Evolutionary conservation across 2,797 vertebrate genomes (phyloP).

Genomic region (Dipus sagitta): DNA sequence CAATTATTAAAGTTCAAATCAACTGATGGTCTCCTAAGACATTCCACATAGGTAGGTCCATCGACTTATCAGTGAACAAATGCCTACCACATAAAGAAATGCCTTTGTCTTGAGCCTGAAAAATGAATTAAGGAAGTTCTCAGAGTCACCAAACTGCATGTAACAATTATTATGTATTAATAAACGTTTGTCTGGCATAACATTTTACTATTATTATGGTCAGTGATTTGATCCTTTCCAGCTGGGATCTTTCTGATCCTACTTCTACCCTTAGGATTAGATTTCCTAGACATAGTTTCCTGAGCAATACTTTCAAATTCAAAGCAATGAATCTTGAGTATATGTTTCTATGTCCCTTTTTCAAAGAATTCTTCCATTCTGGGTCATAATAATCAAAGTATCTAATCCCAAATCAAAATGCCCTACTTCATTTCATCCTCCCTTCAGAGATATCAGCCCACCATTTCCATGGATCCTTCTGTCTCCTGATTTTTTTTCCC

Average conservation of each 20-base stretch:
- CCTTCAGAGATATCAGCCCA: background rate
- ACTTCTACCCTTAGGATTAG: background rate
- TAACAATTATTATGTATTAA: background rate
- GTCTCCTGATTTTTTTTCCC: background rate
- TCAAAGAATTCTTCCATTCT: background rate
- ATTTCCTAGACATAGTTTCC: background rate
- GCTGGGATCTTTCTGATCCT: background rate
- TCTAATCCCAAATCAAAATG: too few relatives aligned
- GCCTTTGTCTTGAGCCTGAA: background rate
- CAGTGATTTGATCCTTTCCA: background rate
- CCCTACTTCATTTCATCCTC: background rate
- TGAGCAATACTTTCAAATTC: background rate
- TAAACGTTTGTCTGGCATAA: background rate
- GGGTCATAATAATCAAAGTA: too few relatives aligned
- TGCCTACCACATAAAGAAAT: too few relatives aligned
- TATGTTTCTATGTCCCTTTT: background rate
- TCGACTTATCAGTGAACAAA: too few relatives aligned
- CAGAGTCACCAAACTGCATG: background rate
- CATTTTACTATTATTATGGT: background rate
- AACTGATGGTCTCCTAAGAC: too few relatives aligned
- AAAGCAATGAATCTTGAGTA: background rate
- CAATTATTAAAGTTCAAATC: too few relatives aligned
- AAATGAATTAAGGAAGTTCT: background rate
- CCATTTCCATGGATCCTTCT: background rate
- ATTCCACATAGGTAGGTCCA: too few relatives aligned